Evolutionary conservation across 2,797 vertebrate species (phyloP), one percentile per base, ranked within the genome.

Genomic region (Aselliscus stoliczkanus): DNA sequence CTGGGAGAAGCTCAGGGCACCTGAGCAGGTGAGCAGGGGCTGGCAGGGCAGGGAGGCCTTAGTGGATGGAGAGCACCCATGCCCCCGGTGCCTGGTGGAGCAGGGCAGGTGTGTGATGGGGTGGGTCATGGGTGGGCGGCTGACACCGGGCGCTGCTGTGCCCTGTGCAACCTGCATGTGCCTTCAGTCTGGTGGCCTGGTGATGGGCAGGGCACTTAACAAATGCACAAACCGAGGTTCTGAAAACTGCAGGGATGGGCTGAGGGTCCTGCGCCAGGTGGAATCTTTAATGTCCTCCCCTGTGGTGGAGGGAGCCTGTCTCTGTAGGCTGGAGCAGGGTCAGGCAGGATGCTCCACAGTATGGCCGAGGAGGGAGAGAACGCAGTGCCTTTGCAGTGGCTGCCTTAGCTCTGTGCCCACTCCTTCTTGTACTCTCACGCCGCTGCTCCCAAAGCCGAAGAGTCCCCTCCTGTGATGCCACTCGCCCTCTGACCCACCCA

Each of bases 121-220:
- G 3, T 27, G 31, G 85, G 23, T 11, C 9, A 12, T n/a, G 39
- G 54, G 3, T 47, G 14, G 50, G 29, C 70, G 50, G n/a, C 42
- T 39, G 47, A 39, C 14, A 25, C 31, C 42, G 47, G 25, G 64
- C 47, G 14, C 21, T 39, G 1, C 58, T 7, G 1, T 70, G 58
- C 14, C 1, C 4, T 25, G n/a, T n/a, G 6, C 67, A 52, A 18
- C 47, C 60, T 13, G 5, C 15, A 2, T 0, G 9, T 64, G 17
- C 44, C 52, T 11, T 34, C 54, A 7, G 23, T 50, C 50, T 31
- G 12, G 4, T 6, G 14, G 67, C 79, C 44, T 31, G 70, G 20
- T 23, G 34, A 6, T 15, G 7, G 47, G 42, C 75, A 42, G 7
- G 37, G 75, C 17, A 7, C 42, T 69, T 67, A 47, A 58, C 75